Evolutionary conservation across 2,113 vertebrate genomes (phyloP).

Genomic region (Pelusios castaneus): DNA sequence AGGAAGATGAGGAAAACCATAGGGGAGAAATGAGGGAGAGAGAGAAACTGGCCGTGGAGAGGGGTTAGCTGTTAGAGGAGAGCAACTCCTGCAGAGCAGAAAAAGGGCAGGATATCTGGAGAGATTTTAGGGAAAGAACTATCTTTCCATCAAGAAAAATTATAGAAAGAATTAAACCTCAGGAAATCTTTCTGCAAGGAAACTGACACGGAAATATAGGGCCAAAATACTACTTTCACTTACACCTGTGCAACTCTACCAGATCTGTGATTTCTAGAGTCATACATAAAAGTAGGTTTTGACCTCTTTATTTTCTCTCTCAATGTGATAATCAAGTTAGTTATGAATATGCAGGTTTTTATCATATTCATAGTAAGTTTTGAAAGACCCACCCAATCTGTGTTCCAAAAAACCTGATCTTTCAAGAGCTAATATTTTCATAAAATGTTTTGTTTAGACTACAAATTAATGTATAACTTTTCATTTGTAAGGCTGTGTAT

Average conservation of each 20-base stretch:
- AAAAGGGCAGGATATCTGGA: background rate
- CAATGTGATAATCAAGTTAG: background rate
- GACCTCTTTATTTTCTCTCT: conserved; percentile 32
- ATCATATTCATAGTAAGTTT: background rate
- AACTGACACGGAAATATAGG: background rate
- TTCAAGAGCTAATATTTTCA: fast-evolving
- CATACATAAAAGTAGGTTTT: background rate
- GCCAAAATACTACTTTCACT: background rate
- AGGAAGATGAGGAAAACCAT: background rate
- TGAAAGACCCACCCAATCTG: background rate
- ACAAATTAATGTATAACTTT: background rate
- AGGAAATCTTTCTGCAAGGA: background rate
- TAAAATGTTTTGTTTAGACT: background rate
- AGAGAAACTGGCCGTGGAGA: background rate
- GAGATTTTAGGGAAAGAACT: background rate
- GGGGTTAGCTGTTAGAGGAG: too few relatives aligned
- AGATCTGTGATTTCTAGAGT: too few relatives aligned
- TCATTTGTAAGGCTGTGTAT: background rate
- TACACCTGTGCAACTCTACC: background rate
- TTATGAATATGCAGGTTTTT: background rate
- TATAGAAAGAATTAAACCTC: background rate
- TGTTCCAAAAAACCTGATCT: background rate
- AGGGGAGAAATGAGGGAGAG: background rate
- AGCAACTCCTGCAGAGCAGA: background rate
- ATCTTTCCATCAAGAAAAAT: background rate